Evolutionary conservation across 1,140 invertebrate genomes (phyloP).

Genomic region (Lamellibrachia luymesi): DNA sequence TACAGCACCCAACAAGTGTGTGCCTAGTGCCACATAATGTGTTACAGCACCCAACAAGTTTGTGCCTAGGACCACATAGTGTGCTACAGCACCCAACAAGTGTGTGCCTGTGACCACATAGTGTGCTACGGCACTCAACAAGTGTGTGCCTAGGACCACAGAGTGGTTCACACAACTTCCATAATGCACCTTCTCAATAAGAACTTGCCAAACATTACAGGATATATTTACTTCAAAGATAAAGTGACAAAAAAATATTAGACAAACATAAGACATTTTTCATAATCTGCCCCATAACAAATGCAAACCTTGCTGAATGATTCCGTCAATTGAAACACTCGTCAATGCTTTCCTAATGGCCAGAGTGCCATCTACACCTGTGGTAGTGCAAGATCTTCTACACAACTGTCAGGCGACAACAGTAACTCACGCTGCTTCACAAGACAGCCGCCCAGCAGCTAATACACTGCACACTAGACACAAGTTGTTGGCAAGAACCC

Average conservation of each 20-base stretch:
- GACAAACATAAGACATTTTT: not conserved
- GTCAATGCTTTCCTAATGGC: not conserved
- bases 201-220: too few relatives aligned
- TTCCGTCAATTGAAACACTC: not conserved
- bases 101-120: too few relatives aligned
- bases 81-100: too few relatives aligned
- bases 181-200: not conserved
- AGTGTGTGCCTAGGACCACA: not conserved
- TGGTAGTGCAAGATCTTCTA: not conserved
- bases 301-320: not conserved
- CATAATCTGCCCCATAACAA: not conserved
- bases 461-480: not conserved
- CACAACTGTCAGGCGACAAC: not conserved
- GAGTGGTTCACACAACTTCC: not conserved
- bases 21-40: too few relatives aligned
- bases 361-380: not conserved
- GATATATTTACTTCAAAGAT: not conserved
- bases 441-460: not conserved
- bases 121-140: too few relatives aligned
- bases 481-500: not conserved
- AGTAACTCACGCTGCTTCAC: not conserved
- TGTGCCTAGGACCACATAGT: too few relatives aligned
- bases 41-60: too few relatives aligned
- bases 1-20: too few relatives aligned
- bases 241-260: not conserved